Evolutionary conservation across 1,140 invertebrate species (phyloP).

Genomic region (Penaeus vannamei): DNA sequence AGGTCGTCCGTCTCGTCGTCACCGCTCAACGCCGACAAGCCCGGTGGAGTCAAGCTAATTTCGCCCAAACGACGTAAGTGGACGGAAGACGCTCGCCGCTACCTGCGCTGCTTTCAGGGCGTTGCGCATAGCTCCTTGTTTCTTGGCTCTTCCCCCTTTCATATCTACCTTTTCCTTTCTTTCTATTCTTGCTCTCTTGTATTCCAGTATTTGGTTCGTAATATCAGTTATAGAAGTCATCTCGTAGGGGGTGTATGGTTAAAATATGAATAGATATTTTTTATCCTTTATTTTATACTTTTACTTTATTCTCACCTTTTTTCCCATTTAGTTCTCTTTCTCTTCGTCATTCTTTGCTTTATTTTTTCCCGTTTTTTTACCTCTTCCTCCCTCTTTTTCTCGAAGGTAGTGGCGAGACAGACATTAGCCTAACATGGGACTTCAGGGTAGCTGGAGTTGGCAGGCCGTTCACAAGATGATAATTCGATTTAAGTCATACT

Average conservation of each 20-base stretch:
- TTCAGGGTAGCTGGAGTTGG: too few relatives aligned
- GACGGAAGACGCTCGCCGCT: neutral
- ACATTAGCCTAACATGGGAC: neutral
- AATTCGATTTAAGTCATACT: too few relatives aligned
- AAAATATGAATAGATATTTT: too few relatives aligned
- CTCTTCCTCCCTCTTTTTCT: too few relatives aligned
- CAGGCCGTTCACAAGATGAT: too few relatives aligned
- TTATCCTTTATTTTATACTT: too few relatives aligned
- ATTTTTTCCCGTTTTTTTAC: neutral
- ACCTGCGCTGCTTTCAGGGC: neutral
- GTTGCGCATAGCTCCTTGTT: neutral
- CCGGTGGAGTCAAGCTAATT: slow-evolving; percentile 66
- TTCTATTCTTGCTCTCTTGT: neutral
- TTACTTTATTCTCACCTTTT: neutral
- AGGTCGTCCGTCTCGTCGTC: slow-evolving; percentile 54
- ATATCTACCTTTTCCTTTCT: neutral
- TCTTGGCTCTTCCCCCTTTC: neutral
- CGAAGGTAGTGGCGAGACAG: slow-evolving; percentile 31
- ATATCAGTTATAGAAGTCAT: too few relatives aligned
- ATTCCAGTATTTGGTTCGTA: too few relatives aligned
- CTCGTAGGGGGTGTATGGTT: too few relatives aligned
- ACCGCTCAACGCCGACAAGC: slow-evolving; percentile 55
- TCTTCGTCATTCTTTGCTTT: neutral
- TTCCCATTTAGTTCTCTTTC: neutral
- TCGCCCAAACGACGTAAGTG: slow-evolving; percentile 68